Evolutionary conservation across 2,888 invertebrate species (phyloP).

Genomic region (Trissonchulus sp.): DNA sequence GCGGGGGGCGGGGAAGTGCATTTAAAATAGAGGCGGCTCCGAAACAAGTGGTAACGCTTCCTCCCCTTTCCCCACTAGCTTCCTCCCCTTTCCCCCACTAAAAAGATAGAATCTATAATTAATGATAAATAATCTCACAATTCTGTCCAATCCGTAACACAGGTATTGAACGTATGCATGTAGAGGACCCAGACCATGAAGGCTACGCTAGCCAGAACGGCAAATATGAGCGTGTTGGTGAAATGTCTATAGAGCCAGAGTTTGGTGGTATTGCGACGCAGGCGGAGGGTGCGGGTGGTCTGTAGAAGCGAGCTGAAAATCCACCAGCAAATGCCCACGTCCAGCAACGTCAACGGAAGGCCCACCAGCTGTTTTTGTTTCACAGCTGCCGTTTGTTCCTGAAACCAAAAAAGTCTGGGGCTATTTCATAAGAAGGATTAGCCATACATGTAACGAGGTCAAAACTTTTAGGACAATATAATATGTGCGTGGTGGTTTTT

Average conservation of each 20-base stretch:
- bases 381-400: conserved; percentile 55
- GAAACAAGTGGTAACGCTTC: too few relatives aligned
- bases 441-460: too few relatives aligned
- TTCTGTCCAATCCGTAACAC: conserved; percentile 81
- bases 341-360: conserved; percentile 76
- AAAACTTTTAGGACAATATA: too few relatives aligned
- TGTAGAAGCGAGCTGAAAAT: conserved; percentile 65
- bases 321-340: conserved; percentile 71
- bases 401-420: too few relatives aligned
- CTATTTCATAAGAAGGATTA: too few relatives aligned
- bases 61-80: too few relatives aligned
- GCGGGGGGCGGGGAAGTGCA: too few relatives aligned
- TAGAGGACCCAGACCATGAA: conserved; percentile 89
- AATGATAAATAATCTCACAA: conserved; percentile 56
- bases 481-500: too few relatives aligned
- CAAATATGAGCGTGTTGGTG: conserved; percentile 84
- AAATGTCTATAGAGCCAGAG: conserved; percentile 82
- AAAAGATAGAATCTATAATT: too few relatives aligned
- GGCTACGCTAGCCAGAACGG: conserved; percentile 74
- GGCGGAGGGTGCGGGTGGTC: conserved; percentile 77
- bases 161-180: conserved; percentile 66
- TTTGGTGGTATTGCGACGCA: conserved; percentile 83
- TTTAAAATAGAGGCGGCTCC: too few relatives aligned
- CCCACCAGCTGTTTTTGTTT: conserved; percentile 68
- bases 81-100: too few relatives aligned